Conservation (phyloP, 2,888 invertebrate genomes). For the Dryobota labecula region DNA sequence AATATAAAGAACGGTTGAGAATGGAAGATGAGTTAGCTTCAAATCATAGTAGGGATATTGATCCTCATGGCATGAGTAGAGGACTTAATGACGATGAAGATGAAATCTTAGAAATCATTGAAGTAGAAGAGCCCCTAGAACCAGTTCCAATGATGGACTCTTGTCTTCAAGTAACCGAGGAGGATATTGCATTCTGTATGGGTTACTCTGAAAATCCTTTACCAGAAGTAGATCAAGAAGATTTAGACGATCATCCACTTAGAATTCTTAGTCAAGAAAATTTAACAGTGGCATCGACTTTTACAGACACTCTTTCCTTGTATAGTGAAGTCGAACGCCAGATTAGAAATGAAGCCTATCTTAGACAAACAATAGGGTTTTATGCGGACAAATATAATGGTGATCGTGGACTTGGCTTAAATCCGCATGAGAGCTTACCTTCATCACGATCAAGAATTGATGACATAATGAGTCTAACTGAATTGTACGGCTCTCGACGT, state of each 20-base stretch:
- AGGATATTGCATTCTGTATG: slow-evolving; percentile 97
- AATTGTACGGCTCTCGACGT: slow-evolving; percentile 94
- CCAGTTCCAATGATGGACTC: slow-evolving; percentile 96
- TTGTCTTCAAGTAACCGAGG: slow-evolving; percentile 97
- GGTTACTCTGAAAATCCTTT: slow-evolving; percentile 92
- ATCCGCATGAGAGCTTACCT: slow-evolving; percentile 88
- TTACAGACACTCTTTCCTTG: slow-evolving; percentile 93
- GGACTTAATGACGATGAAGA: slow-evolving; percentile 88
- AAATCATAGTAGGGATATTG: slow-evolving; percentile 90
- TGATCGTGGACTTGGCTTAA: slow-evolving; percentile 80
- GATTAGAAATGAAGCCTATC: slow-evolving; percentile 91
- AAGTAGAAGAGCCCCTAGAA: slow-evolving; percentile 94
- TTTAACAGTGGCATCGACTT: slow-evolving; percentile 97
- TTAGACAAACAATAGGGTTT: slow-evolving; percentile 90
- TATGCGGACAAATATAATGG: slow-evolving; percentile 88
- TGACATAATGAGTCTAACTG: slow-evolving; percentile 95
- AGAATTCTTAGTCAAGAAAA: slow-evolving; percentile 97
- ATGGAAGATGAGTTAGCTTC: slow-evolving; percentile 90
- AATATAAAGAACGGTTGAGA: slow-evolving; percentile 93
- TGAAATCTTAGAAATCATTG: slow-evolving; percentile 94
- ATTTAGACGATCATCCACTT: slow-evolving; percentile 94
- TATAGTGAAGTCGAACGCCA: slow-evolving; percentile 93
- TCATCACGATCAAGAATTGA: slow-evolving; percentile 92
- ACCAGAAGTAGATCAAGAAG: slow-evolving; percentile 93
- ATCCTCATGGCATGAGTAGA: slow-evolving; percentile 87